phyloP scores from a whole-genome alignment of 2,797 vertebrate genomes.

The Erethizon dorsatum region DNA sequence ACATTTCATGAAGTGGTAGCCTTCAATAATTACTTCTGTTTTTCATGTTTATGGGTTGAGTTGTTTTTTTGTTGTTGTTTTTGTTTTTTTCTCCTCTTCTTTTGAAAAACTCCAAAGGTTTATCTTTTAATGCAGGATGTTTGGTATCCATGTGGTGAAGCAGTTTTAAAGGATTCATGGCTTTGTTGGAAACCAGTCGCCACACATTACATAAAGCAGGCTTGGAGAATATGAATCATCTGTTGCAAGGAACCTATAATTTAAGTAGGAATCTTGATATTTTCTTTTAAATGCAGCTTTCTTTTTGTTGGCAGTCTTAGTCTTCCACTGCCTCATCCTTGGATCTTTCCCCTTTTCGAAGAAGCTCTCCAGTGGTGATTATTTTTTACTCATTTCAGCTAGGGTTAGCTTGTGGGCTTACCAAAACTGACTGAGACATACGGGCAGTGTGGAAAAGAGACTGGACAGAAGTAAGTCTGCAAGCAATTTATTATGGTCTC shows the following conservation, averaged over 20 bases:
- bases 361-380: background rate
- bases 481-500: background rate
- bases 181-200: background rate
- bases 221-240: background rate
- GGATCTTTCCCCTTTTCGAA: background rate
- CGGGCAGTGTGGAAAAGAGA: background rate
- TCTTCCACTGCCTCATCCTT: background rate
- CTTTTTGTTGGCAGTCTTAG: too few species aligned
- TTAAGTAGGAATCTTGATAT: background rate
- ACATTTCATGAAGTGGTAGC: background rate
- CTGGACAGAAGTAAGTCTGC: background rate
- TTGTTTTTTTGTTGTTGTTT: too few species aligned
- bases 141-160: background rate
- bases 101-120: background rate
- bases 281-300: too few species aligned
- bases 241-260: background rate
- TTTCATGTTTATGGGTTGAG: background rate
- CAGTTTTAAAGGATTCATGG: background rate
- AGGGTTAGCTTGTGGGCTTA: background rate
- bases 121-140: background rate
- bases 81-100: background rate
- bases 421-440: background rate
- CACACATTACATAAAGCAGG: background rate
- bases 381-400: background rate
- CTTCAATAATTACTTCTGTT: background rate